Evolutionary conservation across 2,888 invertebrate genomes (phyloP), one percentile per base, ranked within the genome.

Genomic region (Trichogramma dendrolimi): DNA sequence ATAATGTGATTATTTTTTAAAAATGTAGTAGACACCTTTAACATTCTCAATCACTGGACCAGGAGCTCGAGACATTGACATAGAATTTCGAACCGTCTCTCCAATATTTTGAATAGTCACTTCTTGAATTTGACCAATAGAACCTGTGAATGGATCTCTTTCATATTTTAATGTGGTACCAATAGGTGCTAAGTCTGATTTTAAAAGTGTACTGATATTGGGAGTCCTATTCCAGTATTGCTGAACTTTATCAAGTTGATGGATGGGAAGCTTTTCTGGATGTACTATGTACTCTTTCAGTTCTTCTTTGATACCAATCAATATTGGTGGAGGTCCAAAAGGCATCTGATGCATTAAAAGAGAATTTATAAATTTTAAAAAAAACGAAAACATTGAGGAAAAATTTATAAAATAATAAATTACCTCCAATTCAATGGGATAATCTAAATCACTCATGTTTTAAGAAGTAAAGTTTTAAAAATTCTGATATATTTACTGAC

Each of bases 51-150:
- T 82, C 4, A 88, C 84, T 6, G 89, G 86, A 48, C 89, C 84
- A 0, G 93, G 94, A 38, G 90, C 87, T 69, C 94, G 82, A 46
- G 84, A 84, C 82, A 95, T 86, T 0, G 94, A 93, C 76, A 90
- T 84, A 0, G 91, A 91, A 78, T 90, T 92, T 71, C 83, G 84
- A 1, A 89, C 84, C 66, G 84, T 87, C 59, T 85, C 84, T 4
- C 87, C 88, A 53, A 84, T 83, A 70, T 84, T 82, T 67, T 84
- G 81, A 4, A 85, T 70, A 38, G 79, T 72, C 0, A 85, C 82
- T 76, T 89, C 89, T 43, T 82, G 80, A 70, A 90, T 88, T 67
- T 88, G 87, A 5, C 85, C 80, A 64, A 94, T 86, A 75, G 88
- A 82, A 5, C 94, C 94, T 1, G 89, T 91, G 42, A 87, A 83